These are phyloP conservation scores for Microplitis manilae DNA, from an alignment of 2,888 invertebrate species.

Conservation along the genomic window DNA sequence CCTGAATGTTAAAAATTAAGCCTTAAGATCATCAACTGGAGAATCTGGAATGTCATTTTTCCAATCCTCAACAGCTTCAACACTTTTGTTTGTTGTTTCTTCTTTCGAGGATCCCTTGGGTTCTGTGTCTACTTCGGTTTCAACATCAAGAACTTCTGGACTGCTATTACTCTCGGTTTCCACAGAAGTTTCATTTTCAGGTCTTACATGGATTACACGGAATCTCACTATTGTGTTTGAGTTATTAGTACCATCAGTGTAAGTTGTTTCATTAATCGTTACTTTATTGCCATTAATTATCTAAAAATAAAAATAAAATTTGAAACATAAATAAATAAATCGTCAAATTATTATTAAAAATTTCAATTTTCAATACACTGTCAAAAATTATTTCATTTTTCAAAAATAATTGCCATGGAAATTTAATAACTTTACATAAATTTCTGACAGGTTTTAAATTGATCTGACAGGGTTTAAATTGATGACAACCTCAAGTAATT, in stretches of 20 bases:
- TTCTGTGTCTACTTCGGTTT: slow-evolving; percentile 46
- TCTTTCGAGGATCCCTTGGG: slow-evolving; percentile 39
- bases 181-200: slow-evolving; percentile 59
- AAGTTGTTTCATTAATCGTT: slow-evolving; percentile 74
- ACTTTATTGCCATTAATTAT: slow-evolving; percentile 74
- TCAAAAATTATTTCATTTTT: too few species aligned
- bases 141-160: slow-evolving; percentile 40
- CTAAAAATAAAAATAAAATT: slow-evolving; percentile 59
- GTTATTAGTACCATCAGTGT: slow-evolving; percentile 69
- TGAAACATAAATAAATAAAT: slow-evolving; percentile 11
- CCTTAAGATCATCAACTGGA: slow-evolving; percentile 61
- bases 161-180: slow-evolving; percentile 40
- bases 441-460: too few species aligned
- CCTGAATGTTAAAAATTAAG: slow-evolving; percentile 50
- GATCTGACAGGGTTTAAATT: too few species aligned
- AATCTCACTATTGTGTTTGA: slow-evolving; percentile 71
- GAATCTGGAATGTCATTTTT: slow-evolving; percentile 66
- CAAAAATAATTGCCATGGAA: too few species aligned
- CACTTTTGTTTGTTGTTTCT: slow-evolving; percentile 56
- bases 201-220: slow-evolving; percentile 72
- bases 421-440: too few species aligned
- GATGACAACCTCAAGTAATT: too few species aligned
- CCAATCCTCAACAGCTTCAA: slow-evolving; percentile 66
- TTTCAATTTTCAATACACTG: too few species aligned
- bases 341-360: not conserved